These are phyloP conservation scores for Aphidius gifuensis DNA, from an alignment of 1,140 invertebrate genomes.

Conservation along the genomic window DNA sequence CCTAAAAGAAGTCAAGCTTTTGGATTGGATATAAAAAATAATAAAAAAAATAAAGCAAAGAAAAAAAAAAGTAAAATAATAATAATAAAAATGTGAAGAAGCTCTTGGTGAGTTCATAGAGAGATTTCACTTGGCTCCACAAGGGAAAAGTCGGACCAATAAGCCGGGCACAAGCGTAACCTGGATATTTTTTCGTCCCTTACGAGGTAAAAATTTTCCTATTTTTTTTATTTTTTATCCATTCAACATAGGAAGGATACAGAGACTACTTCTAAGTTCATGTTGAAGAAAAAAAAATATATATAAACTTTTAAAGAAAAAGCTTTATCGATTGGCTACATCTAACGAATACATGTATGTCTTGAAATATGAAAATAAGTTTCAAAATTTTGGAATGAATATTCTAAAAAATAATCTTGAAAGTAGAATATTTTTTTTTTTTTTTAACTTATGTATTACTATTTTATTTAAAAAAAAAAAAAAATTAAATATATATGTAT, in stretches of 20 bases:
- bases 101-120: conserved; percentile 3
- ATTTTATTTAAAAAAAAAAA: no score
- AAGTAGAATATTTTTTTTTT: no score
- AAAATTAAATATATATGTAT: no score
- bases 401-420: no score
- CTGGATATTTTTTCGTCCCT: no score
- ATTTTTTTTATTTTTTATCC: neutral
- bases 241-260: neutral
- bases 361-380: neutral
- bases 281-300: neutral
- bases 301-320: neutral
- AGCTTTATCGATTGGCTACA: conserved; percentile 13
- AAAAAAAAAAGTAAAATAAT: no score
- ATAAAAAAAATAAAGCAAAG: no score
- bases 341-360: neutral
- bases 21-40: no score
- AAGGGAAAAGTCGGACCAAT: conserved; percentile 14
- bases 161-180: neutral
- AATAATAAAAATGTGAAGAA: neutral
- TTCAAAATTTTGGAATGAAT: no score
- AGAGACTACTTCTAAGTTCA: neutral
- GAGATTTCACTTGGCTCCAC: conserved; percentile 10
- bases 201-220: neutral
- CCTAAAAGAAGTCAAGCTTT: neutral
- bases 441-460: no score